Conservation (phyloP, 2,888 invertebrate species). For the Agrochola lychnidis region DNA sequence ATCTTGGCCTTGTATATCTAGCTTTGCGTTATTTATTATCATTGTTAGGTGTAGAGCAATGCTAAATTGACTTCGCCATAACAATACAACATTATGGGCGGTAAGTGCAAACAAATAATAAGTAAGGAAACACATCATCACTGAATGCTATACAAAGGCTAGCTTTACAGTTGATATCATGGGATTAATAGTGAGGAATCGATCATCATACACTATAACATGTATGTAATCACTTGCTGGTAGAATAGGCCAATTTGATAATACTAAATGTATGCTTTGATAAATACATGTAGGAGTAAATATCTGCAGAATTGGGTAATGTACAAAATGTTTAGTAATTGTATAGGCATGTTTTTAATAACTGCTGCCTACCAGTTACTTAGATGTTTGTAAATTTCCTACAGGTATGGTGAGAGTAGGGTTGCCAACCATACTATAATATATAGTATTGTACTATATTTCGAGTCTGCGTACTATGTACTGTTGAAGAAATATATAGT, state of each 20-base stretch:
- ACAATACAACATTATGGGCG: constrained; percentile 79
- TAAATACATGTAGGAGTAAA: constrained; percentile 9
- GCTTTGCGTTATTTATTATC: constrained; percentile 75
- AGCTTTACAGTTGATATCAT: constrained; percentile 53
- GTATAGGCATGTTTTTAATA: constrained; percentile 22
- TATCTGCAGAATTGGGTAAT: constrained; percentile 13
- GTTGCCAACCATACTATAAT: no score
- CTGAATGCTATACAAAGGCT: constrained; percentile 63
- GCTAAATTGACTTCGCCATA: constrained; percentile 77
- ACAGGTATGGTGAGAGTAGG: constrained; percentile 24
- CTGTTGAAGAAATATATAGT: no score
- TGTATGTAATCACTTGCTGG: constrained; percentile 32
- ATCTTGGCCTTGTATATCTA: constrained; percentile 82
- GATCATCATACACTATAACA: constrained; percentile 38
- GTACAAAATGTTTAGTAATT: constrained; percentile 22
- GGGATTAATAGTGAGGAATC: constrained; percentile 42
- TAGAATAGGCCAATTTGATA: constrained; percentile 23
- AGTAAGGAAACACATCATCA: constrained; percentile 60
- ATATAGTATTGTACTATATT: no score
- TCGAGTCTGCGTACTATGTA: no score
- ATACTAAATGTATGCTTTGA: constrained; percentile 7
- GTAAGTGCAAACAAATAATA: constrained; percentile 77
- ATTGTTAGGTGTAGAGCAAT: constrained; percentile 73
- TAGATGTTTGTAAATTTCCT: constrained; percentile 39
- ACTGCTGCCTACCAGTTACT: constrained; percentile 16